Evolutionary conservation across 2,888 invertebrate genomes (phyloP).

Genomic region (Brenthis hecate): DNA sequence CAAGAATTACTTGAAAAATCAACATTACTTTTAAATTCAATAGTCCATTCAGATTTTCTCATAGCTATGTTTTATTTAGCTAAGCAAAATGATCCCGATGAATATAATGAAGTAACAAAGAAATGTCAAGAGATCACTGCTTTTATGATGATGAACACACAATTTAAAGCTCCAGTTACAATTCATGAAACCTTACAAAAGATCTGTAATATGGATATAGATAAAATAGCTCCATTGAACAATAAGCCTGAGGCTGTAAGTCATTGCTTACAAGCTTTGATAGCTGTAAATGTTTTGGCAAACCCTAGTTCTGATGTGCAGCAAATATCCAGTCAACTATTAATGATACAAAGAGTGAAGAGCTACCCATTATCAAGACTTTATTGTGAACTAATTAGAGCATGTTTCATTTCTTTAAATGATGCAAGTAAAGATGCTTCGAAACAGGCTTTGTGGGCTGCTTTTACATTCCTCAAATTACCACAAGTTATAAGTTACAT

Average conservation of each 20-base stretch:
- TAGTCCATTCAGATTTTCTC: conserved; percentile 88
- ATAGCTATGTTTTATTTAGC: conserved; percentile 92
- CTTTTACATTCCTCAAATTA: conserved; percentile 95
- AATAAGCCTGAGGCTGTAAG: conserved; percentile 85
- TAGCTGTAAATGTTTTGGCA: conserved; percentile 91
- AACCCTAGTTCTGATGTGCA: conserved; percentile 93
- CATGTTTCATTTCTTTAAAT: conserved; percentile 94
- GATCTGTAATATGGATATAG: conserved; percentile 84
- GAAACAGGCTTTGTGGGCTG: conserved; percentile 95
- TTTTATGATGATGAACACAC: conserved; percentile 81
- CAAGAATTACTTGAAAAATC: conserved; percentile 87
- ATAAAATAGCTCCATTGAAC: conserved; percentile 81
- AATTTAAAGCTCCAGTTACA: conserved; percentile 78
- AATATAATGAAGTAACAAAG: conserved; percentile 84
- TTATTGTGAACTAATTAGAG: conserved; percentile 94
- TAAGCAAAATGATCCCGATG: conserved; percentile 90
- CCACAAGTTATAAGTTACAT: conserved; percentile 90
- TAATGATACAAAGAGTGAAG: conserved; percentile 92
- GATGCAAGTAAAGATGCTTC: conserved; percentile 90
- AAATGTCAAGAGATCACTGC: conserved; percentile 89
- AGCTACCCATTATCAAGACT: conserved; percentile 90
- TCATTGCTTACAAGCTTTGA: conserved; percentile 89
- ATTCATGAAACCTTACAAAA: conserved; percentile 84
- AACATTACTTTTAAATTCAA: conserved; percentile 85
- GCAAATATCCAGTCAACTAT: conserved; percentile 90